Conservation (phyloP, 1,140 invertebrate genomes). For the Sweltsa coloradensis region DNA sequence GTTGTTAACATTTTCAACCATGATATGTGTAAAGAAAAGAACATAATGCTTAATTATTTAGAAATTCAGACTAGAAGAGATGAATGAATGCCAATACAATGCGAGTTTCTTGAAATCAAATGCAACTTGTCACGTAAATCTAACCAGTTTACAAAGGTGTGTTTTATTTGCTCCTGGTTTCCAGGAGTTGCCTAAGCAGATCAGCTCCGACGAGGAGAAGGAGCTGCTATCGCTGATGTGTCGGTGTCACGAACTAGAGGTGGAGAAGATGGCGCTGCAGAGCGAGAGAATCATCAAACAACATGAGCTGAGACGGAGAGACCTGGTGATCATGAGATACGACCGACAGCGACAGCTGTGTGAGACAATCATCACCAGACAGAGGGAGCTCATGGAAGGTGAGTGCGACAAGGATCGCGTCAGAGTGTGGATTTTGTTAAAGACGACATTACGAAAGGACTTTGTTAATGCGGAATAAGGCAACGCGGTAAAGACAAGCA, state of each 20-base stretch:
- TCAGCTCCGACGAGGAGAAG: conserved; percentile 74
- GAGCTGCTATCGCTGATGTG: conserved; percentile 75
- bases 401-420: conserved; percentile 11
- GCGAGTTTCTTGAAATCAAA: too few species aligned
- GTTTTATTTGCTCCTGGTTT: too few species aligned
- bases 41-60: too few species aligned
- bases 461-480: conserved; percentile 8
- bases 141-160: too few species aligned
- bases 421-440: too few species aligned
- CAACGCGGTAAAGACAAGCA: background rate
- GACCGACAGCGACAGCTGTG: conserved; percentile 73
- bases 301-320: conserved; percentile 71
- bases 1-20: too few species aligned
- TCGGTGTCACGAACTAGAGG: conserved; percentile 80
- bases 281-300: conserved; percentile 71
- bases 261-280: conserved; percentile 82
- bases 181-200: conserved; percentile 68
- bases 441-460: conserved; percentile 13
- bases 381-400: conserved; percentile 79
- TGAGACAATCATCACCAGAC: conserved; percentile 83
- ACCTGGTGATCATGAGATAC: conserved; percentile 69
- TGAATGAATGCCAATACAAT: too few species aligned
- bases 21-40: too few species aligned
- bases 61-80: too few species aligned
- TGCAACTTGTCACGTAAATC: too few species aligned